Evolutionary conservation across 2,113 vertebrate genomes (phyloP).

Genomic region (Malaclemys terrapin): DNA sequence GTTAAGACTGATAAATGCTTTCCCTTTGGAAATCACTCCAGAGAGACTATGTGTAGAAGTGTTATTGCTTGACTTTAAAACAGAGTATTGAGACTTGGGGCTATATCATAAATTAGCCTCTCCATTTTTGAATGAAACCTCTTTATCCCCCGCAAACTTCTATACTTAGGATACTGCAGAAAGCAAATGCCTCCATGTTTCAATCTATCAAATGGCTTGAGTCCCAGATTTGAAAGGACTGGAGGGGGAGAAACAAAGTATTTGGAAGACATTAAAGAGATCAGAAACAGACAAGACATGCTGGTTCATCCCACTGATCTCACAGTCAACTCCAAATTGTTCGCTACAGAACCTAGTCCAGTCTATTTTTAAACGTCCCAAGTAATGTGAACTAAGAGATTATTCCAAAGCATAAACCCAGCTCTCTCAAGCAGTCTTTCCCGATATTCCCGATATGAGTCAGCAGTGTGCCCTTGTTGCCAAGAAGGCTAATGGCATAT

Average conservation of each 20-base stretch:
- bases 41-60: background rate
- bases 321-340: background rate
- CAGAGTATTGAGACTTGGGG: background rate
- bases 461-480: too few relatives aligned
- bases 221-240: background rate
- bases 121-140: background rate
- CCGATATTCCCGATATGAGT: background rate
- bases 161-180: background rate
- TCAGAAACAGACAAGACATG: background rate
- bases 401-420: background rate
- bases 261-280: background rate
- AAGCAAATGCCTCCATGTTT: background rate
- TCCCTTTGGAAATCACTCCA: background rate
- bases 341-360: background rate
- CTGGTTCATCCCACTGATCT: background rate
- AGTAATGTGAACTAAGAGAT: background rate
- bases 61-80: background rate
- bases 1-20: background rate
- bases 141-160: background rate
- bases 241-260: background rate
- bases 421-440: background rate
- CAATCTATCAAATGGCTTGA: background rate
- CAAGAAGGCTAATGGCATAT: too few relatives aligned
- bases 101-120: background rate
- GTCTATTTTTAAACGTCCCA: background rate